A percentile compares a stretch with the other conserved stretches of the same genome.
Evolutionary conservation across 2,797 vertebrate genomes (phyloP).

Genomic region (Sebastes taczanowskii): DNA sequence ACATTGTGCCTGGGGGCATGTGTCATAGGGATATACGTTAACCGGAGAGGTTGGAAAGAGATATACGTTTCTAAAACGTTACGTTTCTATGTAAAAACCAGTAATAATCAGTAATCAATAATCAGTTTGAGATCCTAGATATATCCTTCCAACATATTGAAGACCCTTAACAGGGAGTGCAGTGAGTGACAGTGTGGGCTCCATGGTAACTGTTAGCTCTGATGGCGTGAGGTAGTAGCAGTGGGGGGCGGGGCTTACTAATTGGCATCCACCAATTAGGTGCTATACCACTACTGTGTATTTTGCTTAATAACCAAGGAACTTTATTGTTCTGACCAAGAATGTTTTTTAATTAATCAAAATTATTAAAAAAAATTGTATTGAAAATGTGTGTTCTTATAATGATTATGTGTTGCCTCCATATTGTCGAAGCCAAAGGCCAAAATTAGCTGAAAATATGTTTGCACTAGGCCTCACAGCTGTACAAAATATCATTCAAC

Average conservation of each 20-base stretch:
- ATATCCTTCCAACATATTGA: no score
- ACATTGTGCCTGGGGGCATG: not conserved
- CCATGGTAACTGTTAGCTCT: no score
- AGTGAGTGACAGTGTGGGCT: no score
- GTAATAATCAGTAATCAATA: no score
- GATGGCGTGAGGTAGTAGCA: not conserved
- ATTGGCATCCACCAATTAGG: not conserved
- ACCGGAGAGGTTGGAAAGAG: not conserved
- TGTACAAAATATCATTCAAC: not conserved
- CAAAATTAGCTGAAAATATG: not conserved
- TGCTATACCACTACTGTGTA: not conserved
- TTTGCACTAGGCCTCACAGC: not conserved
- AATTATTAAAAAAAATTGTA: not conserved
- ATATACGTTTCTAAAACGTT: not conserved
- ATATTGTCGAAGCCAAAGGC: not conserved
- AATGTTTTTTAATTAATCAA: not conserved
- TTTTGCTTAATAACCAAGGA: not conserved
- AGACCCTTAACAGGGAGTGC: no score
- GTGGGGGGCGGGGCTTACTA: not conserved
- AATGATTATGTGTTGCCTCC: not conserved
- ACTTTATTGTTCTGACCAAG: not conserved
- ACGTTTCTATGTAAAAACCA: no score
- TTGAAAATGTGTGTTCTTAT: not conserved
- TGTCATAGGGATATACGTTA: fast-evolving
- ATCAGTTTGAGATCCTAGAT: not conserved